Conservation (phyloP, 2,888 invertebrate species). For the Didymodactylos carnosus region DNA sequence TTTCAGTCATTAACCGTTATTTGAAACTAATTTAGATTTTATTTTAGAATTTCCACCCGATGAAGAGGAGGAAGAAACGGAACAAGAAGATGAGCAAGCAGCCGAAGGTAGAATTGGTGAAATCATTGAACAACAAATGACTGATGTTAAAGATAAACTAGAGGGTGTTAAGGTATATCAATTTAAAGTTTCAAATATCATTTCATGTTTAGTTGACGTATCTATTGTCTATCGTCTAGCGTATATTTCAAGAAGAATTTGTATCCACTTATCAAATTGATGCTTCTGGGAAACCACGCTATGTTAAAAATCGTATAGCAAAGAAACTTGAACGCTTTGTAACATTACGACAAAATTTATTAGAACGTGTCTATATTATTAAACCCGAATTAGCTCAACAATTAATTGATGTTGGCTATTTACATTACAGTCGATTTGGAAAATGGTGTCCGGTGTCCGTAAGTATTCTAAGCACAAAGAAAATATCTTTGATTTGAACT, state of each 20-base stretch:
- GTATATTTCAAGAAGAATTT: constrained; percentile 27
- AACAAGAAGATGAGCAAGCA: constrained; percentile 32
- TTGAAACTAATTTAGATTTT: too few relatives aligned
- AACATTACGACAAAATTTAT: constrained; percentile 24
- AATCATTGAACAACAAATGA: neutral
- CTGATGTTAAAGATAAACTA: constrained; percentile 27
- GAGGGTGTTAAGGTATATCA: constrained; percentile 23
- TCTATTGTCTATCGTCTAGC: constrained; percentile 18
- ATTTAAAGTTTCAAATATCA: constrained; percentile 4
- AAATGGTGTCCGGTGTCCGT: constrained; percentile 34
- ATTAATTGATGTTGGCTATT: constrained; percentile 30
- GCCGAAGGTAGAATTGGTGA: constrained; percentile 22
- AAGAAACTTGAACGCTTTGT: constrained; percentile 14
- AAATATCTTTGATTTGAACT: neutral
- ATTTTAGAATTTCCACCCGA: neutral
- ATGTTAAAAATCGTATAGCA: constrained; percentile 24
- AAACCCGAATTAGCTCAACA: constrained; percentile 25
- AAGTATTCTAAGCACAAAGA: constrained; percentile 1
- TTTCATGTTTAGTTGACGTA: neutral
- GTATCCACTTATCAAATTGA: constrained; percentile 28
- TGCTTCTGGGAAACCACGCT: constrained; percentile 28
- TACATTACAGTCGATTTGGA: constrained; percentile 32
- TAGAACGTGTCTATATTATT: constrained; percentile 32
- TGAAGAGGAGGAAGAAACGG: constrained; percentile 27
- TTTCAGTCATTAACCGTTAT: neutral